phyloP scores from a whole-genome alignment of 2,113 vertebrate species.

The Cyanistes caeruleus region DNA sequence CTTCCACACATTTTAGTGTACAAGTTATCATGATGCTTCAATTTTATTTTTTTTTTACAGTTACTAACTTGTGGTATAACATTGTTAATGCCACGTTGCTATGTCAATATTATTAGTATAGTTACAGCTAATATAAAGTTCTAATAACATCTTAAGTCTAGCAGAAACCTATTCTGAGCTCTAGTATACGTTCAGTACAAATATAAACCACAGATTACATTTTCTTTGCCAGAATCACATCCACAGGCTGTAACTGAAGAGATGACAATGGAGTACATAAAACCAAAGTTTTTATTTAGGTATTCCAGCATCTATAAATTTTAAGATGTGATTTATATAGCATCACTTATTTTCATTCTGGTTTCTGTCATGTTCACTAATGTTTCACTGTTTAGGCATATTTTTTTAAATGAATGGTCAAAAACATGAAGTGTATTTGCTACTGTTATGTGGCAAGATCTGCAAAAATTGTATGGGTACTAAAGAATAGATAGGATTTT shows the following conservation, averaged over 20 bases:
- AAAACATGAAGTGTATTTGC: background rate
- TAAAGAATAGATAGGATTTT: background rate
- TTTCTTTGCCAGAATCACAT: background rate
- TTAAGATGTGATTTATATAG: background rate
- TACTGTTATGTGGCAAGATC: background rate
- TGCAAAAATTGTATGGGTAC: background rate
- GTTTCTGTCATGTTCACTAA: background rate
- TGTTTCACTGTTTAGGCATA: background rate
- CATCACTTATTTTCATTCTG: constrained; percentile 8
- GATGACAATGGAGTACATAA: background rate
- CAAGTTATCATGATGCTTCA: background rate
- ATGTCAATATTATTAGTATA: background rate
- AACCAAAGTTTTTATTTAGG: background rate
- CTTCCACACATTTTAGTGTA: background rate
- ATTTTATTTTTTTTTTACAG: background rate
- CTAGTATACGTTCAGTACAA: background rate
- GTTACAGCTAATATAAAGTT: background rate
- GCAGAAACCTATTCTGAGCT: background rate
- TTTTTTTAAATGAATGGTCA: background rate
- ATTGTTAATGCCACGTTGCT: background rate
- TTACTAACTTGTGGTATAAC: background rate
- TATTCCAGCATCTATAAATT: background rate
- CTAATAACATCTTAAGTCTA: background rate
- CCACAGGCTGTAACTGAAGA: constrained; percentile 1
- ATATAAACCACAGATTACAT: background rate